Percentiles rank a stretch among this genome's conserved stretches.
Evolutionary conservation across 2,888 invertebrate genomes (phyloP).

Genomic region (Drosophila merina): DNA sequence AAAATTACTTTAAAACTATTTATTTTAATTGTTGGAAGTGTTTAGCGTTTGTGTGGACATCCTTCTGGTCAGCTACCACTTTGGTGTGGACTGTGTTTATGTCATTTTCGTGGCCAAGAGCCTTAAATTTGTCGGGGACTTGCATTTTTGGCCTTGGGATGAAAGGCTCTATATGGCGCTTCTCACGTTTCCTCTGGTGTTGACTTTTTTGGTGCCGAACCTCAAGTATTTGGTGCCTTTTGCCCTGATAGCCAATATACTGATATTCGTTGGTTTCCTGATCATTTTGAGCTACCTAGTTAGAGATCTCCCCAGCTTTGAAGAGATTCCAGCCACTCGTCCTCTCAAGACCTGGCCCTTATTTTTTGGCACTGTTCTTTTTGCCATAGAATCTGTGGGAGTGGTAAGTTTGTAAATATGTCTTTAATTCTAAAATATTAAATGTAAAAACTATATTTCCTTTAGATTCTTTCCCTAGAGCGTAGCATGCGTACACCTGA

Average conservation of each 20-base stretch:
- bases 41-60: constrained; percentile 89
- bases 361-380: constrained; percentile 96
- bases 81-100: constrained; percentile 99
- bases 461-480: constrained; percentile 95
- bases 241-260: constrained; percentile 93
- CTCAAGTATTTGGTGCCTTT: constrained; percentile 94
- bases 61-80: constrained; percentile 93
- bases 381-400: constrained; percentile 92
- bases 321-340: constrained; percentile 83
- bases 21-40: background rate
- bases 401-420: constrained; percentile 86
- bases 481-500: constrained; percentile 95
- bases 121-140: constrained; percentile 89
- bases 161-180: constrained; percentile 84
- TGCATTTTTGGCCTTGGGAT: constrained; percentile 84
- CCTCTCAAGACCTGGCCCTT: constrained; percentile 87
- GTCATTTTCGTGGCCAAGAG: constrained; percentile 95
- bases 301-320: constrained; percentile 85
- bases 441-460: background rate
- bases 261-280: constrained; percentile 88
- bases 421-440: background rate
- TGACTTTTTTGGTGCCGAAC: constrained; percentile 89
- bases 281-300: constrained; percentile 93
- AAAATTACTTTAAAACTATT: background rate
- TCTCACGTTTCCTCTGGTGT: constrained; percentile 88